Evolutionary conservation across 2,797 vertebrate genomes (phyloP).

Genomic region (Neosalanx taihuensis): DNA sequence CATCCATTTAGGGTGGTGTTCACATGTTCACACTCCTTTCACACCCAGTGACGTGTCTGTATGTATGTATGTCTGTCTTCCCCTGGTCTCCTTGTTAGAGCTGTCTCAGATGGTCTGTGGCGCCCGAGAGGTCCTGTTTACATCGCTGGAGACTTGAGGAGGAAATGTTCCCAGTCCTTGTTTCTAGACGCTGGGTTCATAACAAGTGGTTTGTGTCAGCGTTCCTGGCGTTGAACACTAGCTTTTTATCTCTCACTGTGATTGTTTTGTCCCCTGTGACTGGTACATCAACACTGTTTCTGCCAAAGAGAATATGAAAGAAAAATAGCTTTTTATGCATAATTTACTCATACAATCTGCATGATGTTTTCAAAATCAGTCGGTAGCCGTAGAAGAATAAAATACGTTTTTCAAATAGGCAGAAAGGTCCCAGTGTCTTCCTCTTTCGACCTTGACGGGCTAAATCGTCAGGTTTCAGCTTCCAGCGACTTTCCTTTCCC

Average conservation of each 20-base stretch:
- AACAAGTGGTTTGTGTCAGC: too few relatives aligned
- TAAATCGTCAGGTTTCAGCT: not conserved
- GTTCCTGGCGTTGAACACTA: too few relatives aligned
- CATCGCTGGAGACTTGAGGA: too few relatives aligned
- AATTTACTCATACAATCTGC: not conserved
- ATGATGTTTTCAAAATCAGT: slow-evolving; percentile 5
- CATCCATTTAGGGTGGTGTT: not conserved
- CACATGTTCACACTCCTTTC: not conserved
- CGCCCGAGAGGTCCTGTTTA: too few relatives aligned
- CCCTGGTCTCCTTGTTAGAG: not conserved
- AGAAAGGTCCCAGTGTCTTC: not conserved
- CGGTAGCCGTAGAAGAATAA: not conserved
- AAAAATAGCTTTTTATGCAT: not conserved
- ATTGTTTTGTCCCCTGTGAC: not conserved
- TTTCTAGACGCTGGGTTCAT: too few relatives aligned
- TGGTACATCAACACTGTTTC: slow-evolving; percentile 32
- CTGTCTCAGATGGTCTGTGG: not conserved
- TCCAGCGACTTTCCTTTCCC: too few relatives aligned
- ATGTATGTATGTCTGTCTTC: not conserved
- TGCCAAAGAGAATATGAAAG: slow-evolving; percentile 45
- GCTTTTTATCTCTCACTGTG: too few relatives aligned
- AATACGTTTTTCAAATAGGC: not conserved
- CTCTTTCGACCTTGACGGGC: not conserved
- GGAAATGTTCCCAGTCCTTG: too few relatives aligned
- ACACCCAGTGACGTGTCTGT: not conserved